Evolutionary conservation across 2,888 invertebrate species (phyloP).

Genomic region (Polyommatus icarus): DNA sequence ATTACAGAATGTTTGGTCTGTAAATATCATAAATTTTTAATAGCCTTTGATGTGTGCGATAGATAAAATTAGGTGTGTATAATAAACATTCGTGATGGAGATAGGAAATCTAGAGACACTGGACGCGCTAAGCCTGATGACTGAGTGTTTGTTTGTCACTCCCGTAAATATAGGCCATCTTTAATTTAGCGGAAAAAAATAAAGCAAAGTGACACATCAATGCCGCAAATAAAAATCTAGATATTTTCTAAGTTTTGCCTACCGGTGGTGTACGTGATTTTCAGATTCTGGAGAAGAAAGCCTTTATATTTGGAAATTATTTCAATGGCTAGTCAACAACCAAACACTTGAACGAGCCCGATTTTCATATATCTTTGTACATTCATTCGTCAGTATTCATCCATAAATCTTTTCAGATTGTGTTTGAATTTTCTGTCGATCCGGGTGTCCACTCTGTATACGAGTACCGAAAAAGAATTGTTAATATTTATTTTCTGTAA

Average conservation of each 20-base stretch:
- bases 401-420: neutral
- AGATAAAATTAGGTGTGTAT: slow-evolving; percentile 30
- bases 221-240: neutral
- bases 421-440: slow-evolving; percentile 7
- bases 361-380: neutral
- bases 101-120: slow-evolving; percentile 16
- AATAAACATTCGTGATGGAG: slow-evolving; percentile 35
- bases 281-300: no score
- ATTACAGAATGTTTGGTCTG: slow-evolving; percentile 17
- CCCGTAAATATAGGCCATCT: neutral
- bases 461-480: neutral
- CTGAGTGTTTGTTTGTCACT: slow-evolving; percentile 10
- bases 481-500: neutral
- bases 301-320: neutral
- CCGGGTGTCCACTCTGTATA: neutral
- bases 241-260: neutral
- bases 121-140: neutral
- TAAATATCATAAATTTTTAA: slow-evolving; percentile 37
- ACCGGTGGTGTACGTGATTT: neutral
- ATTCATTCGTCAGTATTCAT: neutral
- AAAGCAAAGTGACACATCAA: neutral
- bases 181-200: neutral
- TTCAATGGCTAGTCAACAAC: neutral
- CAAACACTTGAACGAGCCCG: neutral
- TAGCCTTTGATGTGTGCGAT: slow-evolving; percentile 38